Base-by-base conservation (phyloP, 2,797 vertebrate species). In the Hoplostethus mediterraneus region DNA sequence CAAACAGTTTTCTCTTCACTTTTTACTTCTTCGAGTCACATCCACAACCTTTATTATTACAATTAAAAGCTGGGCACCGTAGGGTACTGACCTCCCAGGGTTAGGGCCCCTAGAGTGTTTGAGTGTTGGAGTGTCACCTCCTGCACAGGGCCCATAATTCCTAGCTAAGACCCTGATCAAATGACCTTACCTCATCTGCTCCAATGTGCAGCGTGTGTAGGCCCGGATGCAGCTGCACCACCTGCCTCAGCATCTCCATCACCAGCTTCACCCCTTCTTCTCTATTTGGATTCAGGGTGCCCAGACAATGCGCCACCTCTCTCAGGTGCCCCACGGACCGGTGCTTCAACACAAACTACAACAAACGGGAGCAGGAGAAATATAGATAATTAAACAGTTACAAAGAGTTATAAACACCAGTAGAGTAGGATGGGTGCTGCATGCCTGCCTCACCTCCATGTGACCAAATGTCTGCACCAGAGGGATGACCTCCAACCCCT, bases 381-480 rank as follows among this genome's bases (percentile, higher is more conserved):
- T 12, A 5, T 28, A 31, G 28, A 45, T 59, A 8, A 58, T 30
- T 47, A 31, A 21, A 44, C 4, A 4, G 12, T 14, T 28, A 45
- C 0, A 30, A 17, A 2, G 5, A n/a, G 13, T 4, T 25, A 10
- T 4, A 45, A 49, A 60, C 14, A 45, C 8, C 6, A 57, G 30
- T 10, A 13, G 6, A 14, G 14, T 4, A 16, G 52, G 64, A 4
- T 36, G 6, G 45, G n/a, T 16, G 1, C 8, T 21, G 0, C 3
- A 33, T 4, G n/a, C 65, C 13, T 40, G 54, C 17, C 94, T 94
- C 81, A 99, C 98, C 95, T 99, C 98, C 96, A 99, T 96, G 91
- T 99, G 98, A 58, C 98, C 98, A 58, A 98, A 99, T 0, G 95
- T 98, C 93, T 99, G 98, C 65, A 99, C 95, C 36, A 99, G 89